Conservation (phyloP, 2,888 invertebrate genomes). For the Cinara cedri region DNA sequence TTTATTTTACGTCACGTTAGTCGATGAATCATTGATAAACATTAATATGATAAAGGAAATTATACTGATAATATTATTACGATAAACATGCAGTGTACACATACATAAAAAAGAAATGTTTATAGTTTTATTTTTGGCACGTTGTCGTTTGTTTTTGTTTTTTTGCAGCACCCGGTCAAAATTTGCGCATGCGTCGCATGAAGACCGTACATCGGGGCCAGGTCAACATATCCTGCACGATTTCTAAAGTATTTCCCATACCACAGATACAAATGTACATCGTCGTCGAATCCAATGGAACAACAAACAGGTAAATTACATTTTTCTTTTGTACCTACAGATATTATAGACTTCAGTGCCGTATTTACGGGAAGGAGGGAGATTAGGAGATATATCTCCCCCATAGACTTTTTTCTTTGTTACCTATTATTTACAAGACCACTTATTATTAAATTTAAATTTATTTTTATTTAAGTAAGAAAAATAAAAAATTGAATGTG, state of each 20-base stretch:
- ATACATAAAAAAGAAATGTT: too few relatives aligned
- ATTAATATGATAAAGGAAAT: neutral
- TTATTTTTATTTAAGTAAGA: too few relatives aligned
- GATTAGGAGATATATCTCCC: too few relatives aligned
- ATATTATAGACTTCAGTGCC: neutral
- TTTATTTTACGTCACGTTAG: neutral
- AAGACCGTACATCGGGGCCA: constrained; percentile 47
- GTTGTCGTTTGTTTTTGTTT: neutral
- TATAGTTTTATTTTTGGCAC: too few relatives aligned
- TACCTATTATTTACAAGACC: too few relatives aligned
- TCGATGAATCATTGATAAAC: too few relatives aligned
- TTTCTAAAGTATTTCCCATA: constrained; percentile 56
- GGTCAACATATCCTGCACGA: constrained; percentile 57
- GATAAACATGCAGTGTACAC: too few relatives aligned
- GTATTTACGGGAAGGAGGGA: neutral
- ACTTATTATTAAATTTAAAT: too few relatives aligned
- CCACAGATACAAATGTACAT: constrained; percentile 43
- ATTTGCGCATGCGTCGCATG: constrained; percentile 42
- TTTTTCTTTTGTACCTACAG: neutral
- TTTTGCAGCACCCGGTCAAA: constrained; percentile 22
- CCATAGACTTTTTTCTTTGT: too few relatives aligned
- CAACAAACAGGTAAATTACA: constrained; percentile 23
- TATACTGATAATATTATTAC: too few relatives aligned
- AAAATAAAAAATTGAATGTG: too few relatives aligned
- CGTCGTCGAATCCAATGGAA: constrained; percentile 27